Conservation (phyloP, 2,113 vertebrate species). For the Notothenia rossii region DNA sequence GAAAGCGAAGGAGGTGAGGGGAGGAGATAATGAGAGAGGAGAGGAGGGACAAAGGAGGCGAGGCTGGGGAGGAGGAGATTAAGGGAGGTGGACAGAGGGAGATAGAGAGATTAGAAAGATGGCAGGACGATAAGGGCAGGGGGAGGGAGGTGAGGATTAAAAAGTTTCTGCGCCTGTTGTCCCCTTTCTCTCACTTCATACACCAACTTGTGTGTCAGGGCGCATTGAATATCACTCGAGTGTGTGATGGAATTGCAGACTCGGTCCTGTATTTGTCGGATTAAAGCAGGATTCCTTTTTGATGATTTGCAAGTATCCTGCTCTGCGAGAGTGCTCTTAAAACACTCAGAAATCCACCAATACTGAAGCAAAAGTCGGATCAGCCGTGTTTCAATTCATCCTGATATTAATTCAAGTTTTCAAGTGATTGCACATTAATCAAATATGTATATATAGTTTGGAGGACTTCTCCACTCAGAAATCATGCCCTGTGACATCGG, state of each 20-base stretch:
- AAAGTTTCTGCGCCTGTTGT: slow-evolving; percentile 33
- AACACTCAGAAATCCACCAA: neutral
- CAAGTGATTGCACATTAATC: neutral
- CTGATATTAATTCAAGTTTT: neutral
- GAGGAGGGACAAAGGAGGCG: slow-evolving; percentile 54
- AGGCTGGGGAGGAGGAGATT: slow-evolving; percentile 64
- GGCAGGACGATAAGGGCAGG: slow-evolving; percentile 59
- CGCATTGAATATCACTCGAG: neutral
- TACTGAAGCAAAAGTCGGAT: neutral
- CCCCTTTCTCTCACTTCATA: slow-evolving; percentile 5
- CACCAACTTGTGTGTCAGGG: slow-evolving; percentile 2
- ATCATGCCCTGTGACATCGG: neutral
- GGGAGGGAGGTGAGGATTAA: slow-evolving; percentile 39
- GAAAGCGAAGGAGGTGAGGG: slow-evolving; percentile 63
- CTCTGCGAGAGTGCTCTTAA: neutral
- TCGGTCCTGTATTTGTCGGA: neutral
- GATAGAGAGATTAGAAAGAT: slow-evolving; percentile 74
- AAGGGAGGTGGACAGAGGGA: slow-evolving; percentile 65
- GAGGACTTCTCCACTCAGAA: neutral
- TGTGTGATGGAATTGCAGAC: neutral
- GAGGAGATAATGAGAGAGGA: slow-evolving; percentile 68
- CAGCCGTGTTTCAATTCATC: neutral
- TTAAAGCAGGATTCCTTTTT: neutral
- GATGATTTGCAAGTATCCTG: neutral
- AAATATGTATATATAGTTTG: neutral